Conservation (phyloP, 2,797 vertebrate genomes). For the Labeo calbasu region DNA sequence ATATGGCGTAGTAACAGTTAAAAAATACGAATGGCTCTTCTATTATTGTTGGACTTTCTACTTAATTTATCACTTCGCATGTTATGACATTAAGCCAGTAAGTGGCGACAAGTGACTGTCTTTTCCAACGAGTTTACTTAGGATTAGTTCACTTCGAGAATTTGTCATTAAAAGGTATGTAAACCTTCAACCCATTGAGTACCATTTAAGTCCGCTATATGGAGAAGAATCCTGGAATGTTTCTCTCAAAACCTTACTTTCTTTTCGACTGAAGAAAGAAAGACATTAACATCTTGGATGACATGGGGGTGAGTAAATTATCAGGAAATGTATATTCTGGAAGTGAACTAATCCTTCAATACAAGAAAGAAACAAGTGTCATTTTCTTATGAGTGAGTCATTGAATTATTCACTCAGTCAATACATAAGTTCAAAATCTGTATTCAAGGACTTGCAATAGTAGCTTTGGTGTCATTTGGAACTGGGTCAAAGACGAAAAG, state of each 20-base stretch:
- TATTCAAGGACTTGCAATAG: background rate
- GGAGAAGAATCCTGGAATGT: too few species aligned
- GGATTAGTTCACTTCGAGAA: too few species aligned
- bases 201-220: too few species aligned
- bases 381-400: background rate
- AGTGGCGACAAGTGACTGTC: background rate
- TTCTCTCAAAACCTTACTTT: too few species aligned
- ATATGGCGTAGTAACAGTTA: background rate
- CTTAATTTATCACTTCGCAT: background rate
- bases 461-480: background rate
- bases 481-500: background rate
- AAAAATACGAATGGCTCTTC: too few species aligned
- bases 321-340: too few species aligned
- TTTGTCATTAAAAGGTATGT: too few species aligned
- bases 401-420: background rate
- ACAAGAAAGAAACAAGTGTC: background rate
- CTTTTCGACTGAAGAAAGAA: too few species aligned
- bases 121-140: background rate
- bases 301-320: too few species aligned
- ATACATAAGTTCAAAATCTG: background rate
- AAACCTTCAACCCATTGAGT: too few species aligned
- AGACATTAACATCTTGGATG: too few species aligned
- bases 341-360: background rate
- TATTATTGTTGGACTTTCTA: background rate
- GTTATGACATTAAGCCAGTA: background rate